Conservation (phyloP, 2,113 vertebrate genomes). For the Lanius collurio region DNA sequence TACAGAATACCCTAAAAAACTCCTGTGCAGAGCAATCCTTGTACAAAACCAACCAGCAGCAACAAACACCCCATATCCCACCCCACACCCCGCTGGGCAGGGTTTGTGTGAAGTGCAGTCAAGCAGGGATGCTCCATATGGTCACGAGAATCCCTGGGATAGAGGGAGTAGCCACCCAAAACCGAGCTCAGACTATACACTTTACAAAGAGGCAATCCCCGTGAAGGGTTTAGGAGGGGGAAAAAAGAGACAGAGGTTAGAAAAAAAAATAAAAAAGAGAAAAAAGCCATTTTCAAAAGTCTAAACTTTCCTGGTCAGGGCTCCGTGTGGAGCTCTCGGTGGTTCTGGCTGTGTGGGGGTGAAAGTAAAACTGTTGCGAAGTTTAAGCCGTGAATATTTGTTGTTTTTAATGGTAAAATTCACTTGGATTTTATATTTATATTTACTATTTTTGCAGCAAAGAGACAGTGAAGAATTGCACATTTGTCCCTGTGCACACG, state of each 20-base stretch:
- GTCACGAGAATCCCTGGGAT: slow-evolving; percentile 26
- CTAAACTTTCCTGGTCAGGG: background rate
- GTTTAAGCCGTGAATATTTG: background rate
- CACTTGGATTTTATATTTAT: background rate
- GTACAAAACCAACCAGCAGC: background rate
- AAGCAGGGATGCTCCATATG: slow-evolving; percentile 45
- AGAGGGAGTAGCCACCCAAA: slow-evolving; percentile 57
- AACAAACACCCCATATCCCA: background rate
- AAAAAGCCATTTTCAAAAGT: background rate
- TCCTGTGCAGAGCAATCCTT: background rate
- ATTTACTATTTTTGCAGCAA: background rate
- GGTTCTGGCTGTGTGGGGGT: background rate
- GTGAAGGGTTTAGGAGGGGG: slow-evolving; percentile 11
- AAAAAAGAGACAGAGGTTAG: background rate
- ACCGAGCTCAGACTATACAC: slow-evolving; percentile 60
- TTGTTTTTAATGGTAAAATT: background rate
- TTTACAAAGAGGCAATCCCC: slow-evolving; percentile 56
- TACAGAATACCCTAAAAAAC: background rate
- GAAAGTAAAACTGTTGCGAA: background rate
- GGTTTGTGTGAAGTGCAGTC: slow-evolving; percentile 36
- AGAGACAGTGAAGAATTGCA: background rate
- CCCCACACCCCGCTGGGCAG: background rate
- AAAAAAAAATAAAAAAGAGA: background rate
- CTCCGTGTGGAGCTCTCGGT: background rate
- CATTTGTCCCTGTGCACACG: background rate